Evolutionary conservation across 2,888 invertebrate species (phyloP).

Genomic region (Digitonthophagus gazella): DNA sequence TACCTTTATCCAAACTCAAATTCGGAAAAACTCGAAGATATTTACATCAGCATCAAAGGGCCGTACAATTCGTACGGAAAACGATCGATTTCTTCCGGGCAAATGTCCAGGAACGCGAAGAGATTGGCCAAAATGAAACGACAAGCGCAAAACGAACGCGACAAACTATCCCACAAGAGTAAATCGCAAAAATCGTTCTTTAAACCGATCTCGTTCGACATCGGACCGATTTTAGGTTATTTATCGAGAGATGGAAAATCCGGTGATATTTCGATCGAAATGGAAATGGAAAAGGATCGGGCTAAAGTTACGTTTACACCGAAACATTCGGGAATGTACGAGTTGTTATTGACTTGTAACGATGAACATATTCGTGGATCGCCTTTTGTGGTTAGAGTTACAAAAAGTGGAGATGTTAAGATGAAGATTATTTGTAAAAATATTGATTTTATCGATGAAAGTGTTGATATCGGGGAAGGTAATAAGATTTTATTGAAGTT

Average conservation of each 20-base stretch:
- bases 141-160: slow-evolving; percentile 22
- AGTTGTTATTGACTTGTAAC: slow-evolving; percentile 58
- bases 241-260: slow-evolving; percentile 47
- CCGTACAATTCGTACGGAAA: slow-evolving; percentile 44
- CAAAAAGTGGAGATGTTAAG: slow-evolving; percentile 39
- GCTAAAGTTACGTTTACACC: slow-evolving; percentile 56
- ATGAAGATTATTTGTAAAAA: slow-evolving; percentile 38
- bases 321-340: slow-evolving; percentile 56
- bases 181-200: slow-evolving; percentile 31
- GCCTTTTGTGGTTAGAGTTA: slow-evolving; percentile 53
- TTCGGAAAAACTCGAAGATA: slow-evolving; percentile 31
- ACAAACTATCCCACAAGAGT: slow-evolving; percentile 23
- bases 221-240: slow-evolving; percentile 41
- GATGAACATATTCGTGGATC: slow-evolving; percentile 60
- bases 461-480: slow-evolving; percentile 15
- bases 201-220: slow-evolving; percentile 32
- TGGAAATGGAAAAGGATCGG: slow-evolving; percentile 53
- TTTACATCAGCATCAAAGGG: slow-evolving; percentile 45
- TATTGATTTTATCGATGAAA: slow-evolving; percentile 41
- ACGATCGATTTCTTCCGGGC: slow-evolving; percentile 35
- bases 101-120: slow-evolving; percentile 11
- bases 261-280: slow-evolving; percentile 55
- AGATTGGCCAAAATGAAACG: slow-evolving; percentile 23
- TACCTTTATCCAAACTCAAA: slow-evolving; percentile 54
- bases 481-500: slow-evolving; percentile 12